Evolutionary conservation across 2,888 invertebrate species (phyloP).

Genomic region (Acleris literana): DNA sequence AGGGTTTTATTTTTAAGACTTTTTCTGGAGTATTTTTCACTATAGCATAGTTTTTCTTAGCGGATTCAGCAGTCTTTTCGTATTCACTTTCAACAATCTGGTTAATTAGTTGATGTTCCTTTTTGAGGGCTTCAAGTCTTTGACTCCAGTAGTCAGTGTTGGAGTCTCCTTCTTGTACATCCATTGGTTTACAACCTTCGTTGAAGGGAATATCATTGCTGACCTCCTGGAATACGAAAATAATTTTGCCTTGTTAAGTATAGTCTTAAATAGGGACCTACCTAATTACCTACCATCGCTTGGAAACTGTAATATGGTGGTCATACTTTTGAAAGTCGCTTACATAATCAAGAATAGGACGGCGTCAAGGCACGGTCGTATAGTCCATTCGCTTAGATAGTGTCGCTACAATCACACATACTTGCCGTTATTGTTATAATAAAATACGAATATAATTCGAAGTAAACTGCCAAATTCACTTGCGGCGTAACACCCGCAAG

Average conservation of each 20-base stretch:
- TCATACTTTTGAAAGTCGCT: too few species aligned
- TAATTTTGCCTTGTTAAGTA: neutral
- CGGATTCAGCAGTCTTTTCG: slow-evolving; percentile 64
- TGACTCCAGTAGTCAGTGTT: slow-evolving; percentile 70
- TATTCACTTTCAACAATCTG: slow-evolving; percentile 72
- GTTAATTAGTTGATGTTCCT: slow-evolving; percentile 71
- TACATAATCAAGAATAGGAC: too few species aligned
- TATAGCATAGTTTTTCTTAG: slow-evolving; percentile 54
- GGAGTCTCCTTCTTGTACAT: slow-evolving; percentile 52
- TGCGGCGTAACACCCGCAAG: too few species aligned
- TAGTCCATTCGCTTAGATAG: too few species aligned
- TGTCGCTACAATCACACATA: too few species aligned
- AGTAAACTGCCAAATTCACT: too few species aligned
- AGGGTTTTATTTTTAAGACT: slow-evolving; percentile 67
- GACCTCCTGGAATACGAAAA: slow-evolving; percentile 49
- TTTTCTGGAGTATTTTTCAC: slow-evolving; percentile 58
- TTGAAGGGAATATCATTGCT: slow-evolving; percentile 51
- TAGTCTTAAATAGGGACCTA: too few species aligned
- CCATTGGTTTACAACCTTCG: slow-evolving; percentile 47
- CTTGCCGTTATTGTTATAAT: too few species aligned
- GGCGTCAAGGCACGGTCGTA: too few species aligned
- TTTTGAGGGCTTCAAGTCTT: slow-evolving; percentile 68
- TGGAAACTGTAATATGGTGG: too few species aligned
- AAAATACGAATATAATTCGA: too few species aligned
- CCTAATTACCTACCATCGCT: too few species aligned